A percentile compares a stretch with the other conserved stretches of the same genome.
phyloP scores from a whole-genome alignment of 2,113 vertebrate species.

The Malaclemys terrapin region DNA sequence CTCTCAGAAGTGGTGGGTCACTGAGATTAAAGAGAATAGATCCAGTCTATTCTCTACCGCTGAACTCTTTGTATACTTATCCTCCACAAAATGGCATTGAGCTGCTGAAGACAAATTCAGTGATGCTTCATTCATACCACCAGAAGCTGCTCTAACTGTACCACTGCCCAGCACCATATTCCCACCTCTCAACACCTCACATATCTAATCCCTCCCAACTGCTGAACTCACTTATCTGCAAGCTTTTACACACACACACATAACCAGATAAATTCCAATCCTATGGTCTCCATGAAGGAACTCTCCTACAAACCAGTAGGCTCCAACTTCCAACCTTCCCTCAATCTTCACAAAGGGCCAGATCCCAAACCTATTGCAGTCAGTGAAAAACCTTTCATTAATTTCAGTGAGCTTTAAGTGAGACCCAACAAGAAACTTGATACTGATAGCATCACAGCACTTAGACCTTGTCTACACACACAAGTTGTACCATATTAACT shows the following conservation, averaged over 20 bases:
- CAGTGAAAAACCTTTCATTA: neutral
- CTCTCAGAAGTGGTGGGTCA: neutral
- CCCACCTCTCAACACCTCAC: neutral
- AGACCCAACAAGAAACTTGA: slow-evolving; percentile 11
- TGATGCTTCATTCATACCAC: neutral
- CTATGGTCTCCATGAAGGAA: neutral
- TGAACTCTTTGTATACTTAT: neutral
- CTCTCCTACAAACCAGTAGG: neutral
- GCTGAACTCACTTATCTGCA: neutral
- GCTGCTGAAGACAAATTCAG: neutral
- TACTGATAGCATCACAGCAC: slow-evolving; percentile 11
- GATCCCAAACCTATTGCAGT: neutral
- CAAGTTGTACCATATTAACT: neutral
- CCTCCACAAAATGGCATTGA: neutral
- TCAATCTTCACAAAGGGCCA: neutral
- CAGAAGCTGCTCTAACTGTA: neutral
- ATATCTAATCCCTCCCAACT: neutral
- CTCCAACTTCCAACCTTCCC: neutral
- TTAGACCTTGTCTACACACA: neutral
- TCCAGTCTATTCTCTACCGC: neutral
- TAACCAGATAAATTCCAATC: neutral
- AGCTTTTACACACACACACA: neutral
- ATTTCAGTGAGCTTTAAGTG: slow-evolving; percentile 10
- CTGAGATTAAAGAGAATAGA: neutral
- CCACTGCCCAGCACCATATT: rapidly evolving